Base-by-base conservation (phyloP, 92 coral and sea anemone genomes). In the Desmophyllum pertusum region DNA sequence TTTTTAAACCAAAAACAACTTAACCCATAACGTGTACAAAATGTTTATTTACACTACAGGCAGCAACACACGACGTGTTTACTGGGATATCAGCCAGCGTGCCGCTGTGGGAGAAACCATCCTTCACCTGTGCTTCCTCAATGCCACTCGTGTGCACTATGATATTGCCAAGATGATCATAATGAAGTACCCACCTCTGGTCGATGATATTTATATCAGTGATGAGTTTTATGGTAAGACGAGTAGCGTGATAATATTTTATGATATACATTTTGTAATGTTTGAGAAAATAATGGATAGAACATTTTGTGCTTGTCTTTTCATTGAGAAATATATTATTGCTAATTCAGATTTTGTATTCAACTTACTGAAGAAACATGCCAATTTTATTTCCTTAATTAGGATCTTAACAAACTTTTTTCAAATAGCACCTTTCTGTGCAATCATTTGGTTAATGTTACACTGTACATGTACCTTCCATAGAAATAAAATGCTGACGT, bases 151-250 rank as follows among this genome's bases (percentile, higher is more conserved):
- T 75, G 88, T 85, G 8, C 95, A 94, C 62, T 94, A 88, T 84
- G 93, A 92, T 25, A 83, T 94, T 33, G 92, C 93, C 25, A 94
- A 87, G 77, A 83, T 73, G 71, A 85, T 94, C 25, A 73, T 94
- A 1, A 75, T 75, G 46, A 63, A 61, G 31, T 94, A 84, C 70
- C 95, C 98, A 25, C 65, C 79, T 25, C 86, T 94, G 59, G 79
- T 94, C 30, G 87, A 92, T 84, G 98, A 94, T 74, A 94, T 94
- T 51, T 94, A 94, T 46, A 53, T 89, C 42, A 75, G 95, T 81
- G 98, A 94, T 87, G 98, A 94, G 61, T 94, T 77, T 73, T 94
- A 94, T 85, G 98, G 98, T 94, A 88, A 71, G 91, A 72, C 23
- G 45, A 77, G 18, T 43, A 6, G 30, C 9, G 23, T 23, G 10